Evolutionary conservation across 2,113 vertebrate species (phyloP).

Genomic region (Corydoras maculifer): DNA sequence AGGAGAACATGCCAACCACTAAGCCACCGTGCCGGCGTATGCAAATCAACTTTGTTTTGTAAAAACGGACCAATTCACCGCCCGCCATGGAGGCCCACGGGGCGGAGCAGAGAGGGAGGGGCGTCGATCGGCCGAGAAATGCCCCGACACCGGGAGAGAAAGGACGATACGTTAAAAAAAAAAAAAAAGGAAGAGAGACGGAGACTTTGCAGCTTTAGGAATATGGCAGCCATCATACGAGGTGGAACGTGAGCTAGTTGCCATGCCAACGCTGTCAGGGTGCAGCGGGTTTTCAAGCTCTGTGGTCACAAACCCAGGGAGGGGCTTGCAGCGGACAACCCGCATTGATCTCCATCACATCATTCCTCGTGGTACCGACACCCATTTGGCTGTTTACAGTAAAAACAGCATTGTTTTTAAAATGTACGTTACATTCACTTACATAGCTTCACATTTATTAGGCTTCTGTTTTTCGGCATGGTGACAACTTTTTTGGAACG

Average conservation of each 20-base stretch:
- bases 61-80: constrained; percentile 46
- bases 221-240: constrained; percentile 33
- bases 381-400: no score
- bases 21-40: no score
- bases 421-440: no score
- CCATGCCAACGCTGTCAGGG: constrained; percentile 53
- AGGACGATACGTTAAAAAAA: background rate
- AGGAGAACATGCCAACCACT: no score
- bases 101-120: background rate
- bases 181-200: background rate
- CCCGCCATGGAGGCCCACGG: constrained; percentile 8
- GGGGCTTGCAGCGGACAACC: no score
- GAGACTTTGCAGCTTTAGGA: constrained; percentile 25
- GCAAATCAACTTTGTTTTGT: constrained; percentile 30
- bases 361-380: no score
- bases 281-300: constrained; percentile 37
- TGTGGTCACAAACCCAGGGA: background rate
- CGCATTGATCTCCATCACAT: no score
- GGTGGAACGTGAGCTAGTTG: constrained; percentile 48
- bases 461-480: no score
- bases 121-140: background rate
- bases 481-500: no score
- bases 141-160: background rate
- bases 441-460: no score
- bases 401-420: no score